Percentiles rank a stretch among this genome's conserved stretches.
These are phyloP conservation scores for Pogoniulus pusillus DNA, from an alignment of 2,797 vertebrate species.

Conservation along the genomic window DNA sequence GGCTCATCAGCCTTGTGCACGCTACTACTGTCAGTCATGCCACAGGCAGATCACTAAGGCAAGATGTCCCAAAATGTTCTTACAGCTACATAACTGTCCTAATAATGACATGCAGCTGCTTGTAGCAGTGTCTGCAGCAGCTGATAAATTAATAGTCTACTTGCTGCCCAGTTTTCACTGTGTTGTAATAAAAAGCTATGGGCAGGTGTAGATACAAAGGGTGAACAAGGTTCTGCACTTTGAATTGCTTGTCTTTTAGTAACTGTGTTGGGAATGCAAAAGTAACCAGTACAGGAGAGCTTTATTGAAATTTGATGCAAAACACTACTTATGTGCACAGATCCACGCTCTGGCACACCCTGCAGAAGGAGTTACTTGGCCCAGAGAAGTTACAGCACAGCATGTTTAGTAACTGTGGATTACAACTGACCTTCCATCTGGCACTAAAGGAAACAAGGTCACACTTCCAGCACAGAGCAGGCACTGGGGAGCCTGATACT, in stretches of 20 bases:
- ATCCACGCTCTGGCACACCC: not conserved
- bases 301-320: not conserved
- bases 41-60: not conserved
- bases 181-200: not conserved
- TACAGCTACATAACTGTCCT: not conserved
- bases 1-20: not conserved
- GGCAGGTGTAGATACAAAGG: not conserved
- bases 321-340: not conserved
- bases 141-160: not conserved
- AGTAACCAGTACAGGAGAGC: not conserved
- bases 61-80: not conserved
- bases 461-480: not conserved
- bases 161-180: not conserved
- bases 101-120: conserved; percentile 9
- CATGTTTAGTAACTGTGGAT: not conserved
- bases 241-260: not conserved
- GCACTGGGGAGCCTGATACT: not conserved
- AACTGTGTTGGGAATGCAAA: not conserved
- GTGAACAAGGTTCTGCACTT: not conserved
- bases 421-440: conserved; percentile 2
- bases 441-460: not conserved
- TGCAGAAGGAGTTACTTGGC: not conserved
- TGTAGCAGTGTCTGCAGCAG: not conserved
- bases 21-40: not conserved
- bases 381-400: not conserved